These are phyloP conservation scores for Selenia dentaria DNA, from an alignment of 2,888 invertebrate species.

Conservation along the genomic window DNA sequence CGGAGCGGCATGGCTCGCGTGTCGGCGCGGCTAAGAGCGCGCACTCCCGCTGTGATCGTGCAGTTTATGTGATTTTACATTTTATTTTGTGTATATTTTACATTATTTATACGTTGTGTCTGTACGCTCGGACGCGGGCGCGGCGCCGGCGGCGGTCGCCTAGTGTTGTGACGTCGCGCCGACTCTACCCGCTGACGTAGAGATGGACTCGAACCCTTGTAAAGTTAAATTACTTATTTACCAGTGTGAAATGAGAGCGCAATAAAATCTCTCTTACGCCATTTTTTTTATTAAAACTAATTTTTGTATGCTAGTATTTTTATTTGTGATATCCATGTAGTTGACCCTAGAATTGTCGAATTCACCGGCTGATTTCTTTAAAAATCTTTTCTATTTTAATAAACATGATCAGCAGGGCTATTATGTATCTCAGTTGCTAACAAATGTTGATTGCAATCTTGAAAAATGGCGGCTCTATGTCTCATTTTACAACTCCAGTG, in stretches of 20 bases:
- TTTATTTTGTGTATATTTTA: constrained; percentile 27
- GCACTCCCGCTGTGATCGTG: neutral
- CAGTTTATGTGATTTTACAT: neutral
- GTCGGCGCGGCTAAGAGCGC: neutral
- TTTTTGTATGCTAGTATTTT: constrained; percentile 34
- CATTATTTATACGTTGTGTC: constrained; percentile 17
- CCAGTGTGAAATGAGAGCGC: constrained; percentile 33
- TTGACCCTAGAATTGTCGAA: neutral
- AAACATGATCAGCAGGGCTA: too few species aligned
- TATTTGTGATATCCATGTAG: constrained; percentile 18
- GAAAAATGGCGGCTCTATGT: too few species aligned
- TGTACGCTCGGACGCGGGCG: neutral
- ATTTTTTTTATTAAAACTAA: constrained; percentile 34
- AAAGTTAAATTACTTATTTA: constrained; percentile 18
- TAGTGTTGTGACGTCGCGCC: neutral
- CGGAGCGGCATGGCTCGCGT: neutral
- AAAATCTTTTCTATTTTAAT: too few species aligned
- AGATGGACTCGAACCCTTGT: neutral
- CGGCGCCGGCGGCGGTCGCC: neutral
- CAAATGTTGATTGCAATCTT: too few species aligned
- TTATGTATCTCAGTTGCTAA: too few species aligned
- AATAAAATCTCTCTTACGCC: constrained; percentile 31
- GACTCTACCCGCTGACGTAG: neutral
- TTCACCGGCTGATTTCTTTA: too few species aligned
- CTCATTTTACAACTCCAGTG: too few species aligned